Evolutionary conservation across 1,140 invertebrate genomes (phyloP), one percentile per base, ranked within the genome.

Genomic region (Metaphire vulgaris): DNA sequence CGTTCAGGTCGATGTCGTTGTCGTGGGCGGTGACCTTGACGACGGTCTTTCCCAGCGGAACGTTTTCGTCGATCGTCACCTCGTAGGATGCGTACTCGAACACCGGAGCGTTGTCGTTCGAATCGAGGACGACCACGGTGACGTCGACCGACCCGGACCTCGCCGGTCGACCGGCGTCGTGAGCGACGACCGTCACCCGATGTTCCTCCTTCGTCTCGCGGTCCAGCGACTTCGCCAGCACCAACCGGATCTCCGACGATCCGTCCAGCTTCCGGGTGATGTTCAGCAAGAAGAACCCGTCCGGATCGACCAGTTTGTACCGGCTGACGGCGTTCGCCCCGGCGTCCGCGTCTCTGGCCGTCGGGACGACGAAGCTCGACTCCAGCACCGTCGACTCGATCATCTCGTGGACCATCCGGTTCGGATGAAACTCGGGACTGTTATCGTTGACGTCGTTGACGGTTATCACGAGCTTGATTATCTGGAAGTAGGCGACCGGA

Each of bases 1-100:
- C 94, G 86, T 97, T 97, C 0, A 92, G 93, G 15, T 94, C 95
- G 85, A 94, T 92, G 87, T 97, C 95, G 82, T 93, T 92, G 88
- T 98, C 96, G 6, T 91, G 89, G 2, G 95, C 95, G 85, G 69
- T 74, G n/a, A 77, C 76, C 26, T 31, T 28, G 0, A 68, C 65
- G 34, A 77, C 34, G 12, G 64, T 64, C 6, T 72, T 56, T 14
- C 67, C 76, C 15, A 65, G 6, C 1, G 74, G 84, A 0, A 90
- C 87, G 75, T 90, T 89, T 87, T 97, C 95, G 77, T 90, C 92
- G 0, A 97, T 80, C 15, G 80, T 84, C 0, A 92, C 88, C 81
- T 92, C 89, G 81, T 93, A 92, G 72, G 90, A 88, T 6, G 81
- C 75, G 67, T 88, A 83, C 66, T 83, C 83, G 82, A 97, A 97